Percentiles rank a stretch among this genome's conserved stretches.
phyloP scores from a whole-genome alignment of 1,140 invertebrate species.

The Limonius californicus region DNA sequence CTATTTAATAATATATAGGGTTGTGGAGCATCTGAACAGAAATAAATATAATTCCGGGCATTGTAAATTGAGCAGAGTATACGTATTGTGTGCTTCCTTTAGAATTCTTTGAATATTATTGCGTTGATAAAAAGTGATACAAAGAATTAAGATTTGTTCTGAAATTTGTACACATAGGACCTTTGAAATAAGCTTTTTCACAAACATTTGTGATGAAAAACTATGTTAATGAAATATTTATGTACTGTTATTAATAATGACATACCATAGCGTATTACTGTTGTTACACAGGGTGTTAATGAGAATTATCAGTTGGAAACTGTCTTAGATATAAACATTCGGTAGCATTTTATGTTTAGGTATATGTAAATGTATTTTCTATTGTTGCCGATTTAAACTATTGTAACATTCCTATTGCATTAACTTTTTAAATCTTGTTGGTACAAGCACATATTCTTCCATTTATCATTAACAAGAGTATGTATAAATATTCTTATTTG shows the following conservation, averaged over 20 bases:
- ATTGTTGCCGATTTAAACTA: conserved; percentile 25
- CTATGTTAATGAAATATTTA: too few relatives aligned
- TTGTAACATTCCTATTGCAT: conserved; percentile 30
- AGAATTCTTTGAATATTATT: too few relatives aligned
- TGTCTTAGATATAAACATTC: conserved; percentile 1
- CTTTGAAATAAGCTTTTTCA: too few relatives aligned
- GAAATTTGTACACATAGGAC: too few relatives aligned
- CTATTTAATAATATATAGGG: background rate
- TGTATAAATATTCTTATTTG: conserved; percentile 18
- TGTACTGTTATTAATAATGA: background rate
- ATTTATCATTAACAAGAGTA: conserved; percentile 27
- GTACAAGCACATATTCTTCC: conserved; percentile 31
- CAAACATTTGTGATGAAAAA: too few relatives aligned
- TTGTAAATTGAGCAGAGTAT: too few relatives aligned
- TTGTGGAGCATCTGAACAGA: background rate
- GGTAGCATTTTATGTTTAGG: conserved; percentile 8
- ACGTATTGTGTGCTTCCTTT: too few relatives aligned
- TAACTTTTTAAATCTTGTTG: conserved; percentile 25
- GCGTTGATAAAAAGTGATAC: too few relatives aligned
- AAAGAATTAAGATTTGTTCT: too few relatives aligned
- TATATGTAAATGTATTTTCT: conserved; percentile 28
- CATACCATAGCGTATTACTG: background rate
- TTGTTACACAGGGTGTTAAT: conserved; percentile 13
- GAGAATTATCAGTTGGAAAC: conserved; percentile 19
- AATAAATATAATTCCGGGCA: too few relatives aligned